A percentile compares a stretch with the other conserved stretches of the same genome.
These are phyloP conservation scores for Ectemnius cavifrons DNA, from an alignment of 2,888 invertebrate genomes.

Conservation along the genomic window DNA sequence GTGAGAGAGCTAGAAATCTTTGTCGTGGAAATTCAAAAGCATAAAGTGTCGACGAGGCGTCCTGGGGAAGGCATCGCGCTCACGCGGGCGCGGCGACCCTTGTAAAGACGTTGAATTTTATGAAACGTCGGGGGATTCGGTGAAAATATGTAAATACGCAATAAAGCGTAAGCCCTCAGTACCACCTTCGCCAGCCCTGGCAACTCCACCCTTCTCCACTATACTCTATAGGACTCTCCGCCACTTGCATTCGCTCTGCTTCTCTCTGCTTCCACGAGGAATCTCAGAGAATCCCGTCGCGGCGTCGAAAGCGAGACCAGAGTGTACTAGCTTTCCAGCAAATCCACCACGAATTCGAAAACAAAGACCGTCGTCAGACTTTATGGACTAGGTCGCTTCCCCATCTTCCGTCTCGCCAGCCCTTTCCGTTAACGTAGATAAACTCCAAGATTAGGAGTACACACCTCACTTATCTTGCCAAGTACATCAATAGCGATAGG, in stretches of 20 bases:
- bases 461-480: no score
- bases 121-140: conserved; percentile 62
- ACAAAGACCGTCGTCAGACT: conserved; percentile 36
- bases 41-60: conserved; percentile 63
- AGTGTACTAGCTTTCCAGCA: conserved; percentile 12
- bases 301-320: conserved; percentile 25
- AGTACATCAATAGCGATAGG: not conserved
- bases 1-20: conserved; percentile 39
- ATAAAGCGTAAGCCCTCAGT: conserved; percentile 60
- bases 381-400: conserved; percentile 31
- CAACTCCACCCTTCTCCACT: not conserved
- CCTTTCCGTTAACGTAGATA: not conserved
- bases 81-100: conserved; percentile 39
- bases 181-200: conserved; percentile 6
- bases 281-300: conserved; percentile 9
- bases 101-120: conserved; percentile 66
- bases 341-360: conserved; percentile 33
- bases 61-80: conserved; percentile 40
- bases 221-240: no score
- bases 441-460: no score
- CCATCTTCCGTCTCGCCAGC: not conserved
- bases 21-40: conserved; percentile 60
- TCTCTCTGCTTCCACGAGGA: conserved; percentile 2
- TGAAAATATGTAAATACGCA: conserved; percentile 66
- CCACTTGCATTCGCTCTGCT: not conserved